Conservation (phyloP, 2,888 invertebrate genomes). For the Podotricha telesiphe region DNA sequence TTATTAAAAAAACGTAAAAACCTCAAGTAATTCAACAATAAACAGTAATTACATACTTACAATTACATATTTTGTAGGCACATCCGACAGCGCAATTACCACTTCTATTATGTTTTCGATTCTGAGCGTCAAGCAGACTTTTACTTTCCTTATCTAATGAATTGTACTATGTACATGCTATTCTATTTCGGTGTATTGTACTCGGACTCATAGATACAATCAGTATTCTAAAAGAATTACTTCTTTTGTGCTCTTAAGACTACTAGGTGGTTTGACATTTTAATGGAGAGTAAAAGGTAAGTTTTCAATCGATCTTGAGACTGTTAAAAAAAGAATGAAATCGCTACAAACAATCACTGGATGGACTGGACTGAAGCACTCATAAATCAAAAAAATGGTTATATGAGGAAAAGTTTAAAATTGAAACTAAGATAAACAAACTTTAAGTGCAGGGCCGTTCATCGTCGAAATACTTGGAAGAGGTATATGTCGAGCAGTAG, state of each 20-base stretch:
- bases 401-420: too few species aligned
- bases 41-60: conserved; percentile 18
- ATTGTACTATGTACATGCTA: conserved; percentile 50
- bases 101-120: conserved; percentile 16
- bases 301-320: neutral
- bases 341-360: too few species aligned
- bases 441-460: too few species aligned
- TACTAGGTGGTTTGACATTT: conserved; percentile 35
- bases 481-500: too few species aligned
- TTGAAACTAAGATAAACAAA: too few species aligned
- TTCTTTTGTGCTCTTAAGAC: conserved; percentile 50
- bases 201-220: conserved; percentile 48
- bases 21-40: neutral
- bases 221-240: conserved; percentile 56
- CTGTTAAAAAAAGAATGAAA: neutral
- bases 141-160: conserved; percentile 73
- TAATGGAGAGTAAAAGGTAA: neutral
- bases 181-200: conserved; percentile 36
- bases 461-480: too few species aligned
- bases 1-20: neutral
- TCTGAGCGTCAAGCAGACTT: conserved; percentile 50
- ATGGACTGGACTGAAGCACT: too few species aligned
- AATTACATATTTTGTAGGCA: conserved; percentile 9
- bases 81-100: conserved; percentile 19
- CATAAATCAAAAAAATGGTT: too few species aligned